A percentile compares a stretch with the other conserved stretches of the same genome.
Evolutionary conservation across 1,140 invertebrate species (phyloP).

Genomic region (Brachionus plicatilis): DNA sequence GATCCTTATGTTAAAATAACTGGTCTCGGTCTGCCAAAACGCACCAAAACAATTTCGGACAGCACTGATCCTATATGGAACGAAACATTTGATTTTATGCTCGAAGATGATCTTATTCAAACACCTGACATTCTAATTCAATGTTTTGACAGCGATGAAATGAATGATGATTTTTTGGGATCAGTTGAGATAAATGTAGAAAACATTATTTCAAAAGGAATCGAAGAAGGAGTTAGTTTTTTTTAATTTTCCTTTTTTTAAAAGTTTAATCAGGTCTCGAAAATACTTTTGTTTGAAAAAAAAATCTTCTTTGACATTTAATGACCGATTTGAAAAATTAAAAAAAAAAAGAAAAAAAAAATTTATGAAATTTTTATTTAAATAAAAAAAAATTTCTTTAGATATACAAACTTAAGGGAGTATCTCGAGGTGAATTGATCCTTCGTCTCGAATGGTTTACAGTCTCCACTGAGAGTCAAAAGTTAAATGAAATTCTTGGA

Average conservation of each 20-base stretch:
- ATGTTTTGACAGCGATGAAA: slow-evolving; percentile 71
- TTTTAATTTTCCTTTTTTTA: slow-evolving; percentile 41
- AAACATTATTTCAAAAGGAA: background rate
- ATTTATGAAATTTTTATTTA: background rate
- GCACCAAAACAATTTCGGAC: slow-evolving; percentile 79
- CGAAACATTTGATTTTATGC: slow-evolving; percentile 52
- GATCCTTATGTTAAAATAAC: slow-evolving; percentile 77
- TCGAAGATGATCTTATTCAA: slow-evolving; percentile 57
- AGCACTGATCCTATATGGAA: slow-evolving; percentile 83
- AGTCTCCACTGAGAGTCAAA: slow-evolving; percentile 63
- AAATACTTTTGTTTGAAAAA: no score
- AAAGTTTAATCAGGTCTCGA: no score
- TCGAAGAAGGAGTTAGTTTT: slow-evolving; percentile 44
- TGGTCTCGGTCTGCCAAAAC: slow-evolving; percentile 44
- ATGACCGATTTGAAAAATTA: background rate
- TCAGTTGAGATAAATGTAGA: background rate
- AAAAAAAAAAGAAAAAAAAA: no score
- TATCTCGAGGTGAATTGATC: slow-evolving; percentile 84
- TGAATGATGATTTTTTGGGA: slow-evolving; percentile 3
- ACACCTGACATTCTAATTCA: slow-evolving; percentile 71
- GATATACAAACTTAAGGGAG: slow-evolving; percentile 88
- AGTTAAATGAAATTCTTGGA: slow-evolving; percentile 45
- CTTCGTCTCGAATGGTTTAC: slow-evolving; percentile 78
- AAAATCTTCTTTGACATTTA: background rate
- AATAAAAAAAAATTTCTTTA: slow-evolving; percentile 54